phyloP scores from a whole-genome alignment of 2,113 vertebrate genomes.

The Caretta caretta region DNA sequence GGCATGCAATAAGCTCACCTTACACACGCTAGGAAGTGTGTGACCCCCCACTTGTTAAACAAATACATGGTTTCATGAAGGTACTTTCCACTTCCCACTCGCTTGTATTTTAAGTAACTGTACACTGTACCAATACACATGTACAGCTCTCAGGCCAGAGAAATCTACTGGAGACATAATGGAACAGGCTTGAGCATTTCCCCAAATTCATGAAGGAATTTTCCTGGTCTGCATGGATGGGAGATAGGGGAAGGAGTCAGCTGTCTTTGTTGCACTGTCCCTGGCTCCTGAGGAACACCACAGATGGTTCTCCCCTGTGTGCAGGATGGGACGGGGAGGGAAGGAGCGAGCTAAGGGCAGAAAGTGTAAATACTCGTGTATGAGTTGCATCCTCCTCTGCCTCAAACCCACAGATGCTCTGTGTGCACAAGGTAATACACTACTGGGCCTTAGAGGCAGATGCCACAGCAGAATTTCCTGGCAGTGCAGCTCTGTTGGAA shows the following conservation, averaged over 20 bases:
- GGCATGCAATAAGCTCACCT: too few species aligned
- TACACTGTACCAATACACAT: neutral
- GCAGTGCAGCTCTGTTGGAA: neutral
- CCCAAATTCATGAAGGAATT: neutral
- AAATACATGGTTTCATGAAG: neutral
- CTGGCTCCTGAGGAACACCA: neutral
- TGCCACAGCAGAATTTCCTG: neutral
- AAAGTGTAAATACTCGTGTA: neutral
- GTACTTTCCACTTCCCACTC: neutral
- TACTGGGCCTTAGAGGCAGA: neutral
- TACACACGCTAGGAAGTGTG: too few species aligned
- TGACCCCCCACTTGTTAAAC: neutral
- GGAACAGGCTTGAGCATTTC: neutral
- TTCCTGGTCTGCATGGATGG: neutral
- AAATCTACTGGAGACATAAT: neutral
- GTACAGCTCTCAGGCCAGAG: neutral
- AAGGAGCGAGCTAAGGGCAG: neutral
- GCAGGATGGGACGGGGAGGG: neutral
- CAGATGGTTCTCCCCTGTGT: neutral
- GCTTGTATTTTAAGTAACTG: neutral
- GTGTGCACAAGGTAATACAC: neutral
- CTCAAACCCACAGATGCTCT: neutral
- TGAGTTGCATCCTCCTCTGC: neutral
- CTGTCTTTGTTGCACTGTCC: neutral
- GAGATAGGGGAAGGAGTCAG: neutral